phyloP scores from a whole-genome alignment of 2,888 invertebrate species.

The Cetonia aurata region DNA sequence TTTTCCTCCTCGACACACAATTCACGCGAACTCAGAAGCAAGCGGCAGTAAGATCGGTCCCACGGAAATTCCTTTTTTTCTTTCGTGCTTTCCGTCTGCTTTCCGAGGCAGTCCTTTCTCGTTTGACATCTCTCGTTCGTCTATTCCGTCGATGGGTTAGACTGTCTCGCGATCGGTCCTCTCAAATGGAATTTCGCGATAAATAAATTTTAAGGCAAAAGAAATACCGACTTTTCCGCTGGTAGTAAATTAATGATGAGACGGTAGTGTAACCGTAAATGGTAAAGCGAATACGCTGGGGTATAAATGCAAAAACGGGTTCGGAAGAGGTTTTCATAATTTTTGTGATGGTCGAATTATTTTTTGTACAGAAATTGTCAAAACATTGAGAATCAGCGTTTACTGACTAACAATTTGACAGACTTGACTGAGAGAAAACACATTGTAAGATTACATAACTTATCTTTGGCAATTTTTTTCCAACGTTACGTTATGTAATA shows the following conservation, averaged over 20 bases:
- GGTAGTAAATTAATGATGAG: constrained; percentile 27
- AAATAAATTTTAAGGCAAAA: constrained; percentile 31
- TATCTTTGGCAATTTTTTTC: too few species aligned
- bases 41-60: constrained; percentile 22
- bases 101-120: constrained; percentile 11
- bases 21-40: background rate
- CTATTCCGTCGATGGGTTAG: background rate
- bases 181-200: constrained; percentile 31
- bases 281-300: background rate
- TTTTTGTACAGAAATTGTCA: too few species aligned
- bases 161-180: constrained; percentile 16
- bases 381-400: too few species aligned
- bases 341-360: background rate
- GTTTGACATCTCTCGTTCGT: constrained; percentile 7
- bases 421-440: too few species aligned
- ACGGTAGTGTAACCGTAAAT: background rate
- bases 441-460: too few species aligned
- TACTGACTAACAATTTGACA: too few species aligned
- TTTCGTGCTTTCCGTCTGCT: constrained; percentile 1
- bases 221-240: constrained; percentile 9
- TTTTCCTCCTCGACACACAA: constrained; percentile 37
- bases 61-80: constrained; percentile 7
- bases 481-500: too few species aligned
- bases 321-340: background rate
- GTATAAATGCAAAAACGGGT: too few species aligned